Conservation (phyloP, 2,113 vertebrate species). For the Haplochromis vanheusdeni region DNA sequence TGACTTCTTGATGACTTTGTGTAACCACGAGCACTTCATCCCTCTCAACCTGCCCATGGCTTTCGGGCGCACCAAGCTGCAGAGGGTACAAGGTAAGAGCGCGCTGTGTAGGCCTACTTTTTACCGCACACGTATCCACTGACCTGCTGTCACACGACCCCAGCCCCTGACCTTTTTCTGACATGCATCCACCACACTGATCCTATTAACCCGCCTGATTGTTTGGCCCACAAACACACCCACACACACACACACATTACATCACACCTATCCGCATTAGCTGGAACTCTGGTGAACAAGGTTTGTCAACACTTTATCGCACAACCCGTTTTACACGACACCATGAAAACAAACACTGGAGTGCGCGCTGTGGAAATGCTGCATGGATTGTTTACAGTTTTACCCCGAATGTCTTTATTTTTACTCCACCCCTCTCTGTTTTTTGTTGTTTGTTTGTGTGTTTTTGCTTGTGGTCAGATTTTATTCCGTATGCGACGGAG, state of each 20-base stretch:
- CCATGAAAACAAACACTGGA: background rate
- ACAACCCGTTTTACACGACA: background rate
- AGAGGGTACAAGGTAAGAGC: slow-evolving; percentile 84
- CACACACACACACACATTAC: background rate
- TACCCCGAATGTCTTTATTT: slow-evolving; percentile 44
- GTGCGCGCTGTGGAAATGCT: slow-evolving; percentile 48
- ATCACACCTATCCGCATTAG: background rate
- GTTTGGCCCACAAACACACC: background rate
- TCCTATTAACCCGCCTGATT: background rate
- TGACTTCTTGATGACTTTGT: slow-evolving; percentile 90
- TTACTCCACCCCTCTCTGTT: slow-evolving; percentile 36
- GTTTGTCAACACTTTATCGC: background rate
- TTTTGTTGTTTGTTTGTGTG: slow-evolving; percentile 21
- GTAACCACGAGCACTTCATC: slow-evolving; percentile 95
- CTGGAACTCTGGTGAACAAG: background rate
- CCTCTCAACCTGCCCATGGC: slow-evolving; percentile 95
- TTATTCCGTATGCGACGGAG: slow-evolving; percentile 86
- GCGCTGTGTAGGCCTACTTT: background rate
- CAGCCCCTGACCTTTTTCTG: background rate
- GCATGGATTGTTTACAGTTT: slow-evolving; percentile 65
- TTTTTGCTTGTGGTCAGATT: slow-evolving; percentile 80
- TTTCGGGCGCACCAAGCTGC: slow-evolving; percentile 88
- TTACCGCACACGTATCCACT: background rate
- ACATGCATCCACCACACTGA: background rate
- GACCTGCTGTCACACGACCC: background rate